Evolutionary conservation across 2,888 invertebrate genomes (phyloP).

Genomic region (Caenorhabditis sp.): DNA sequence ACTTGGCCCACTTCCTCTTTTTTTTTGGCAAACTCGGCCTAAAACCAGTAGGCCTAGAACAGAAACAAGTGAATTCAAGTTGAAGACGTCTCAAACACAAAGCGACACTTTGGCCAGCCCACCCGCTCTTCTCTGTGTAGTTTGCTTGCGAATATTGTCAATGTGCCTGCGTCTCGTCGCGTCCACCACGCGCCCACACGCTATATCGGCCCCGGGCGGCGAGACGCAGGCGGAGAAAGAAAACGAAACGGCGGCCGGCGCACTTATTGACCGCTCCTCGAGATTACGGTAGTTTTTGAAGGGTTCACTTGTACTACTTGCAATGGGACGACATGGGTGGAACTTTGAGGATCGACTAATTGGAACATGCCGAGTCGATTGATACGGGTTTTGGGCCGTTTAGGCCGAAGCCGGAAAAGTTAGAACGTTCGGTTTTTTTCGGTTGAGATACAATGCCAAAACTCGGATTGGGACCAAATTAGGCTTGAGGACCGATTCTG

Average conservation of each 20-base stretch:
- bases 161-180: conserved; percentile 29
- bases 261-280: conserved; percentile 2
- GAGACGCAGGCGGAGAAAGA: conserved; percentile 42
- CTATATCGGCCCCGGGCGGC: not conserved
- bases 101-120: too few species aligned
- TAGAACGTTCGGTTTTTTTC: too few species aligned
- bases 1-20: too few species aligned
- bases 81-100: too few species aligned
- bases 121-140: conserved; percentile 8
- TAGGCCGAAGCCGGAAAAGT: too few species aligned
- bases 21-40: too few species aligned
- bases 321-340: not conserved
- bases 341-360: conserved; percentile 13
- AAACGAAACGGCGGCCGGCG: not conserved
- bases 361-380: conserved; percentile 1
- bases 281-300: conserved; percentile 34
- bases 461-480: too few species aligned
- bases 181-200: not conserved
- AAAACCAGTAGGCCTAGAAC: too few species aligned
- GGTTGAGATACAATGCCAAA: too few species aligned
- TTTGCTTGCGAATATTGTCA: conserved; percentile 6
- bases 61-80: too few species aligned
- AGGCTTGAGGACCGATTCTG: too few species aligned
- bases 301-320: conserved; percentile 23
- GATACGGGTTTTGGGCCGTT: not conserved